Evolutionary conservation across 2,113 vertebrate species (phyloP).

Genomic region (Phylloscopus trochiloides): DNA sequence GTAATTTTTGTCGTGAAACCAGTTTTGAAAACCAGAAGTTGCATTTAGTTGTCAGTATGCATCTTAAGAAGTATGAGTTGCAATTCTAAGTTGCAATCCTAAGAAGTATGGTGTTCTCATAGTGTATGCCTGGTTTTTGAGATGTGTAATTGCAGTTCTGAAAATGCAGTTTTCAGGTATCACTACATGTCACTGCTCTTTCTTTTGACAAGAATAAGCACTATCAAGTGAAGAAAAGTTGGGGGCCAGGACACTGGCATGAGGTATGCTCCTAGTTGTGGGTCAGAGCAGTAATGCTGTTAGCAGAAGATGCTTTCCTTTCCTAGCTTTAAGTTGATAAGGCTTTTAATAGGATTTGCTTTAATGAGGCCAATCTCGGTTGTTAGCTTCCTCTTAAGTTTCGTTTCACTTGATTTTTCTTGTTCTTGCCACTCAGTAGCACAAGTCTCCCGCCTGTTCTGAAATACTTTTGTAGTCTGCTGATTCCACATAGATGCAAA

Average conservation of each 20-base stretch:
- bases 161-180: background rate
- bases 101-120: background rate
- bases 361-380: background rate
- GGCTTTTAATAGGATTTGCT: slow-evolving; percentile 27
- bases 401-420: background rate
- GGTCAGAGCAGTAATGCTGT: slow-evolving; percentile 1
- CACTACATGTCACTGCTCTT: background rate
- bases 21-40: background rate
- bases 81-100: background rate
- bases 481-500: background rate
- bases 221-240: background rate
- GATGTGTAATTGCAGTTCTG: fast-evolving
- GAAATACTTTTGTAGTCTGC: background rate
- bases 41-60: background rate
- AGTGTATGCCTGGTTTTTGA: background rate
- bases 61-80: background rate
- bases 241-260: background rate
- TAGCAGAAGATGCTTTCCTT: background rate
- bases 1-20: background rate
- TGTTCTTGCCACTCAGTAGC: background rate
- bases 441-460: background rate
- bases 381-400: background rate
- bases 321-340: slow-evolving; percentile 2
- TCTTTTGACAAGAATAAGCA: background rate
- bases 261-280: background rate